Conservation (phyloP, 2,797 vertebrate species). For the Astyanax mexicanus region DNA sequence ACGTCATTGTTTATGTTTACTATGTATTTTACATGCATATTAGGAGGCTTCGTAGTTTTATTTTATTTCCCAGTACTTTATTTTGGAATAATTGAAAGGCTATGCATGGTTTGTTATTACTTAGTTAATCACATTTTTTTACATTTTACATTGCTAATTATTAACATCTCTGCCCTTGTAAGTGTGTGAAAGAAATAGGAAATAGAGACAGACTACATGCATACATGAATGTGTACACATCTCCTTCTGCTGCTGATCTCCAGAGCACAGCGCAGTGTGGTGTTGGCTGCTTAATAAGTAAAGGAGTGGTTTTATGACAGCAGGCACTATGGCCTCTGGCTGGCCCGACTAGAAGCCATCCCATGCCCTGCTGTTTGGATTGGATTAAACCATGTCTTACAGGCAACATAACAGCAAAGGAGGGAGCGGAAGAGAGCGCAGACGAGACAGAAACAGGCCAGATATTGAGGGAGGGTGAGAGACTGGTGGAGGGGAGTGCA, state of each 20-base stretch:
- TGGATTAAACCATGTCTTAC: constrained; percentile 41
- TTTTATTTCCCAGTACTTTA: too few relatives aligned
- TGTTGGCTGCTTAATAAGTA: constrained; percentile 29
- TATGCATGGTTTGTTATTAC: too few relatives aligned
- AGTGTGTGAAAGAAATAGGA: background rate
- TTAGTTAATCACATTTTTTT: too few relatives aligned
- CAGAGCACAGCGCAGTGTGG: background rate
- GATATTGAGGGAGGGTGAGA: constrained; percentile 1
- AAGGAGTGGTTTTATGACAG: constrained; percentile 41
- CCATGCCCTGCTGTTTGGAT: constrained; percentile 42
- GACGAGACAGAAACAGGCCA: constrained; percentile 1
- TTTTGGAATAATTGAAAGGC: too few relatives aligned
- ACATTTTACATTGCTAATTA: too few relatives aligned
- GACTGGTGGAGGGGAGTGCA: background rate
- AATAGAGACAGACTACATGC: background rate
- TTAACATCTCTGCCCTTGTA: background rate
- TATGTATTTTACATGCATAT: too few relatives aligned
- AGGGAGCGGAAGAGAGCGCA: background rate
- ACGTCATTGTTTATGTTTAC: too few relatives aligned
- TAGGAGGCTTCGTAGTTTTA: too few relatives aligned
- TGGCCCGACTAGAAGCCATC: constrained; percentile 24
- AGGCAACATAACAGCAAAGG: constrained; percentile 7
- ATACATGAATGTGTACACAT: constrained; percentile 10
- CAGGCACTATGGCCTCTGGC: constrained; percentile 21
- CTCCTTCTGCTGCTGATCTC: constrained; percentile 12